A percentile compares a stretch with the other conserved stretches of the same genome.
phyloP scores from a whole-genome alignment of 2,797 vertebrate genomes.

The Diplodus puntazzo region DNA sequence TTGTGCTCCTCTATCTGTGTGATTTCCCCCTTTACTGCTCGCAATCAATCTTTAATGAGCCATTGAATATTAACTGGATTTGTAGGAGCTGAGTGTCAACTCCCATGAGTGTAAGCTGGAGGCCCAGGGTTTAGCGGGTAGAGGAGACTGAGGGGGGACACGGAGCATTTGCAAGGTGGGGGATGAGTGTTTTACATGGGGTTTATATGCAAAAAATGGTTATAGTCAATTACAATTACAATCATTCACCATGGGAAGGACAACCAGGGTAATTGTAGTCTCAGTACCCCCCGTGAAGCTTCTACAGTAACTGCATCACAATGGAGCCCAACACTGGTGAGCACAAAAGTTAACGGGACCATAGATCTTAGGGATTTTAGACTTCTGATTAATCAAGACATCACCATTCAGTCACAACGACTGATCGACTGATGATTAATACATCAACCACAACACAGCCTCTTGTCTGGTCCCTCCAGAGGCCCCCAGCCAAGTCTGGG shows the following conservation, averaged over 20 bases:
- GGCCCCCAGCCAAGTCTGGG: constrained; percentile 62
- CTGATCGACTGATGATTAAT: constrained; percentile 46
- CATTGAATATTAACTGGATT: constrained; percentile 89
- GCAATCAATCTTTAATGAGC: constrained; percentile 89
- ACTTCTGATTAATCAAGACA: not conserved
- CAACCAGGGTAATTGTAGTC: constrained; percentile 76
- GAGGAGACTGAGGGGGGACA: constrained; percentile 49
- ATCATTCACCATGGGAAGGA: constrained; percentile 83
- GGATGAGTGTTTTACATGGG: constrained; percentile 78
- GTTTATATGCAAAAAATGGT: constrained; percentile 84
- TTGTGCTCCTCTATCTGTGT: constrained; percentile 76
- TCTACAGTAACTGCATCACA: constrained; percentile 74
- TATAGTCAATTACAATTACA: constrained; percentile 88
- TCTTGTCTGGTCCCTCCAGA: constrained; percentile 42
- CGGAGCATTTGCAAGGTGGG: constrained; percentile 57
- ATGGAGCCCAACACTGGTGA: constrained; percentile 53
- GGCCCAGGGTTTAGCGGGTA: constrained; percentile 71
- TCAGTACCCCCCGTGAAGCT: constrained; percentile 66
- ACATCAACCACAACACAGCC: constrained; percentile 37
- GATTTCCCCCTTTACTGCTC: constrained; percentile 80
- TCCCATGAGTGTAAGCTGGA: constrained; percentile 82
- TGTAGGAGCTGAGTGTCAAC: constrained; percentile 80
- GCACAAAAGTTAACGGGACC: constrained; percentile 1
- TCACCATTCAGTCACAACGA: constrained; percentile 15
- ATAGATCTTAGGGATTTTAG: constrained; percentile 35